A percentile compares a stretch with the other conserved stretches of the same genome.
Evolutionary conservation across 2,888 invertebrate species (phyloP).

Genomic region (Bhutanitis thaidina): DNA sequence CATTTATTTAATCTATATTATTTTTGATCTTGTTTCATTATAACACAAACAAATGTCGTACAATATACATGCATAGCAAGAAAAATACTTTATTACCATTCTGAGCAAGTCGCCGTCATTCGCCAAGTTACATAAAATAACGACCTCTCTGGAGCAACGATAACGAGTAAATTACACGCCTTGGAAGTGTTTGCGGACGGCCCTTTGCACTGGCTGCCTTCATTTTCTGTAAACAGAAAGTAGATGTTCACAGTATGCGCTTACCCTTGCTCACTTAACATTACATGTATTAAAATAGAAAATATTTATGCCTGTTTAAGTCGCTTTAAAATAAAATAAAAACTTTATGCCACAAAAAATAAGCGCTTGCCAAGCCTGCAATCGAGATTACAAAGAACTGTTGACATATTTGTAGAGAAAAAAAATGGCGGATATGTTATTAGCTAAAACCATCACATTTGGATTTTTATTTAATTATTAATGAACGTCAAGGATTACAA

Average conservation of each 20-base stretch:
- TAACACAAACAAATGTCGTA: neutral
- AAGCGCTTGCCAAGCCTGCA: no score
- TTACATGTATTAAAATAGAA: neutral
- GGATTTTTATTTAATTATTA: no score
- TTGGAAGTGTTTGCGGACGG: conserved; percentile 59
- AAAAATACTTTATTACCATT: neutral
- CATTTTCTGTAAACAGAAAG: conserved; percentile 38
- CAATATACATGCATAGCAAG: neutral
- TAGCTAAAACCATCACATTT: no score
- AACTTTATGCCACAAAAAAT: no score
- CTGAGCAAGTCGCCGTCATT: no score
- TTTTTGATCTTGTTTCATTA: neutral
- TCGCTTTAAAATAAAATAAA: no score
- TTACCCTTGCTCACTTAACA: neutral
- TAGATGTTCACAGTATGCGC: conserved; percentile 10
- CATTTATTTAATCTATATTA: no score
- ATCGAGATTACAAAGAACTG: no score
- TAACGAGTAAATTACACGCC: conserved; percentile 64
- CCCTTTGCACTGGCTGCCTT: conserved; percentile 44
- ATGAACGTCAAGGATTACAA: no score
- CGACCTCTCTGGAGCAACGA: conserved; percentile 28
- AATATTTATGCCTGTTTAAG: neutral
- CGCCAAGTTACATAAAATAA: conserved; percentile 12
- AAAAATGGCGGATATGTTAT: no score
- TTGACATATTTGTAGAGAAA: no score